Conservation (phyloP, 2,888 invertebrate genomes). For the Lasioglossum figueresi region DNA sequence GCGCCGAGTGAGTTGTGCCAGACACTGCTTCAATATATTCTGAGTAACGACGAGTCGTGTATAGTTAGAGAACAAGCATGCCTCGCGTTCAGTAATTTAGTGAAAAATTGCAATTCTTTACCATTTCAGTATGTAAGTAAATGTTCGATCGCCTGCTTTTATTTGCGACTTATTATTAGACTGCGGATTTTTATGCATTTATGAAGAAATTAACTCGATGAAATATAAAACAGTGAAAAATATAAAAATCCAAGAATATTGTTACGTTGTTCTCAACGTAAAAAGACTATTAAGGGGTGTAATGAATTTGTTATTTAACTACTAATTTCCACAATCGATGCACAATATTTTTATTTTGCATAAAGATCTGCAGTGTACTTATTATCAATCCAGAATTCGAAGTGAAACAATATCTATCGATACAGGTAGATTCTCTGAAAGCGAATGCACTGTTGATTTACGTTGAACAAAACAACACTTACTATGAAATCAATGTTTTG, state of each 20-base stretch:
- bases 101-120: constrained; percentile 75
- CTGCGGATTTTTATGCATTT: too few species aligned
- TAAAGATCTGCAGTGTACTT: too few species aligned
- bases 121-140: constrained; percentile 77
- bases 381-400: background rate
- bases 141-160: constrained; percentile 54
- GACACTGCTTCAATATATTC: constrained; percentile 74
- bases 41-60: constrained; percentile 85
- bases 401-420: constrained; percentile 24
- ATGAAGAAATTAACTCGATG: too few species aligned
- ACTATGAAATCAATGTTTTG: constrained; percentile 78
- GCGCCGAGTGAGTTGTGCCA: constrained; percentile 78
- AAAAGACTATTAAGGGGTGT: too few species aligned
- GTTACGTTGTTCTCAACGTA: too few species aligned
- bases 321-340: too few species aligned
- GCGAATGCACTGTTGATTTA: constrained; percentile 75
- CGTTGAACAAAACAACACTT: constrained; percentile 77
- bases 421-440: constrained; percentile 76
- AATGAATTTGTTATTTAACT: too few species aligned
- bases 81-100: constrained; percentile 84
- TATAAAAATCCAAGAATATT: too few species aligned
- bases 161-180: background rate
- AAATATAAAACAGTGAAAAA: too few species aligned
- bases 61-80: constrained; percentile 86
- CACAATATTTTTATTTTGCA: too few species aligned